These are phyloP conservation scores for Gymnothorax reevesii DNA, from an alignment of 2,797 vertebrate species.

Conservation along the genomic window DNA sequence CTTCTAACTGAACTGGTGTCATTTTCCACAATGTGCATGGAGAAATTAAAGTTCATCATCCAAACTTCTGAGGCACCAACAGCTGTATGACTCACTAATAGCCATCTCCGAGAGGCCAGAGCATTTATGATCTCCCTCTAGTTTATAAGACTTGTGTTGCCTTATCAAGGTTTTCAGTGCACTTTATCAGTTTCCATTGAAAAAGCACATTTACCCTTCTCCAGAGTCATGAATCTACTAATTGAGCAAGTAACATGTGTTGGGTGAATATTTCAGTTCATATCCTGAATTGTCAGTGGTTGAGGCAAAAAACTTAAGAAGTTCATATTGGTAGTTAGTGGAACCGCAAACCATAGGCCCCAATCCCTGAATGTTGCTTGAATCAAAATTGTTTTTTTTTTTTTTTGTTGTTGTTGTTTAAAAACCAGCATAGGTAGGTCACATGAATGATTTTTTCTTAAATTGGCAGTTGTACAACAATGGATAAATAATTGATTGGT, in stretches of 20 bases:
- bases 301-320: not conserved
- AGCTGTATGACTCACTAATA: not conserved
- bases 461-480: not conserved
- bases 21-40: not conserved
- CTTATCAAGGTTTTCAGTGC: not conserved
- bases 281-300: not conserved
- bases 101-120: not conserved
- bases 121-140: not conserved
- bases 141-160: not conserved
- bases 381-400: not conserved
- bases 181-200: not conserved
- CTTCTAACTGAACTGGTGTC: not conserved
- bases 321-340: not conserved
- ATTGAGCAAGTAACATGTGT: not conserved
- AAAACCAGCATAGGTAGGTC: too few species aligned
- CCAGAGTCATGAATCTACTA: not conserved
- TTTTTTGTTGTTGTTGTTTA: too few species aligned
- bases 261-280: not conserved
- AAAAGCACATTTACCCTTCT: not conserved
- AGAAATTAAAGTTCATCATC: not conserved
- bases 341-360: not conserved
- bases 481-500: not conserved
- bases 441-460: not conserved
- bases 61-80: not conserved
- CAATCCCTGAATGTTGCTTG: not conserved